These are phyloP conservation scores for Cynopterus sphinx DNA, from an alignment of 2,797 vertebrate genomes.

Conservation along the genomic window DNA sequence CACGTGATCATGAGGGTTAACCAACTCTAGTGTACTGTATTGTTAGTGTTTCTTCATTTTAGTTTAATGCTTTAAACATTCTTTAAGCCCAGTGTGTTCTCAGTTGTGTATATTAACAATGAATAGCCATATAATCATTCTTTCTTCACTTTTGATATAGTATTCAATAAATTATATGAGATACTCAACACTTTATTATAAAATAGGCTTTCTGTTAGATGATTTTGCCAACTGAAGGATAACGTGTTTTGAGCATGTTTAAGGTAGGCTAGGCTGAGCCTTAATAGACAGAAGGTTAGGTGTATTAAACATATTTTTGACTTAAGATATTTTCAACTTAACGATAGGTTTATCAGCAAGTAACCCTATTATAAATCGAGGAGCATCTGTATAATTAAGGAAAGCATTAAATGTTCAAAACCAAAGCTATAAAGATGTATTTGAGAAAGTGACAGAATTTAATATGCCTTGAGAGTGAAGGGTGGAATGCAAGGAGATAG, in stretches of 20 bases:
- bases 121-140: background rate
- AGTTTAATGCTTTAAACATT: background rate
- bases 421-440: background rate
- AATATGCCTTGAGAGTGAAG: background rate
- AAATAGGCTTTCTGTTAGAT: background rate
- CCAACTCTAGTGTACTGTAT: background rate
- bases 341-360: background rate
- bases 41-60: background rate
- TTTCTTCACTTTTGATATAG: background rate
- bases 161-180: background rate
- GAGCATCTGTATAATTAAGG: background rate
- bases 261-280: background rate
- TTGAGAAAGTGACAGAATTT: background rate
- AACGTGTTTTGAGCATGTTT: background rate
- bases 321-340: background rate
- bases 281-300: background rate
- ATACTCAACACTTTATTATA: background rate
- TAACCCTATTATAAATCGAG: background rate
- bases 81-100: background rate
- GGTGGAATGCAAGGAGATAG: background rate
- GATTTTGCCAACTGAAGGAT: background rate
- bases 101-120: background rate
- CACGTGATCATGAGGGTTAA: background rate
- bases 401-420: background rate
- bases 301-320: background rate